phyloP scores from a whole-genome alignment of 2,888 invertebrate genomes.

The Trileptium ribeirensis region DNA sequence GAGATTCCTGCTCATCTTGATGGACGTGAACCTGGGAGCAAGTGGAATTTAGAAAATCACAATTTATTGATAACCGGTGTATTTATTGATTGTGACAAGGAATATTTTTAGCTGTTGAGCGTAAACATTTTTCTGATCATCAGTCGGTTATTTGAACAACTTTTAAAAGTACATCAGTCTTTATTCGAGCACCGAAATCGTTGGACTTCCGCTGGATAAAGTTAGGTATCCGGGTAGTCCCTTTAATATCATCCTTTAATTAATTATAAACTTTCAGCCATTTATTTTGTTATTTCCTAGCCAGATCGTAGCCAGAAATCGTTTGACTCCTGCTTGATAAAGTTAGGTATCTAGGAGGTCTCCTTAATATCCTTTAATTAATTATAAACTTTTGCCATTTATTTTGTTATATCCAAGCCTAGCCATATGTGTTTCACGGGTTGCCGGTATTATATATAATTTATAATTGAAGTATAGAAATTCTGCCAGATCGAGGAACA shows the following conservation, averaged over 20 bases:
- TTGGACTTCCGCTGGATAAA: too few relatives aligned
- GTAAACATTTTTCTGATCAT: not conserved
- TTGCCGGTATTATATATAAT: not conserved
- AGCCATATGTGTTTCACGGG: not conserved
- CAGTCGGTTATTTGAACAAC: not conserved
- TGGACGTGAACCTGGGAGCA: not conserved
- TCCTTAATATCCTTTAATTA: too few relatives aligned
- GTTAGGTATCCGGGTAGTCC: too few relatives aligned
- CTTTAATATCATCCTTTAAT: too few relatives aligned
- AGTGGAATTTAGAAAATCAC: not conserved
- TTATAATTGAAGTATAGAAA: not conserved
- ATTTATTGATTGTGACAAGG: not conserved
- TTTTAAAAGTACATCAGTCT: not conserved
- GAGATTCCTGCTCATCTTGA: too few relatives aligned
- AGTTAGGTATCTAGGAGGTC: too few relatives aligned
- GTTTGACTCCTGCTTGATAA: too few relatives aligned
- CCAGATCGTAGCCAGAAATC: too few relatives aligned
- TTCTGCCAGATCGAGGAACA: not conserved
- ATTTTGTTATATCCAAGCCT: too few relatives aligned
- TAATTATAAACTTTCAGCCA: conserved; percentile 1
- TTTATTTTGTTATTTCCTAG: not conserved
- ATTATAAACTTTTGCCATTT: too few relatives aligned
- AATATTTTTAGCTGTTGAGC: conserved; percentile 1
- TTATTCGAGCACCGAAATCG: too few relatives aligned
- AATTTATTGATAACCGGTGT: not conserved